Evolutionary conservation across 2,797 vertebrate genomes (phyloP).

Genomic region (Xenentodon cancila): DNA sequence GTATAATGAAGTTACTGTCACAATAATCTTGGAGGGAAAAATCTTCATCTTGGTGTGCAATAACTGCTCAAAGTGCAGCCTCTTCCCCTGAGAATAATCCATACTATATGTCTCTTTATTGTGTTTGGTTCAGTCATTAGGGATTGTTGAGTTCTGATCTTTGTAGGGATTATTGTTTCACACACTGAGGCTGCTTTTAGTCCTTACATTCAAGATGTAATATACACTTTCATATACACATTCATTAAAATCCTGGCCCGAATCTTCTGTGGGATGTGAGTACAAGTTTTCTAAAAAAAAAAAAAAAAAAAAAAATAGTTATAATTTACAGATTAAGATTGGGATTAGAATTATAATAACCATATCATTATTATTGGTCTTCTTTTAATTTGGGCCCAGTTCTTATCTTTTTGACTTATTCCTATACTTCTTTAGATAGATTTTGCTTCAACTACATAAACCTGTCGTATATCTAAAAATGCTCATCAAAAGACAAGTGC

Average conservation of each 20-base stretch:
- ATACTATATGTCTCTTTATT: slow-evolving; percentile 43
- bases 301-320: too few relatives aligned
- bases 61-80: slow-evolving; percentile 43
- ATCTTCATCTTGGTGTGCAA: slow-evolving; percentile 41
- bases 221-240: too few relatives aligned
- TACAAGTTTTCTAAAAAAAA: background rate
- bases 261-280: slow-evolving; percentile 47
- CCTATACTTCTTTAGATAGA: too few relatives aligned
- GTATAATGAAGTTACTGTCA: slow-evolving; percentile 60
- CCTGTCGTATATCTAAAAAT: too few relatives aligned
- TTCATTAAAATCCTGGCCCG: slow-evolving; percentile 57
- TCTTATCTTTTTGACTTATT: too few relatives aligned
- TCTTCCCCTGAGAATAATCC: slow-evolving; percentile 41
- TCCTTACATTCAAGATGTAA: slow-evolving; percentile 58
- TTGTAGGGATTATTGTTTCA: slow-evolving; percentile 71
- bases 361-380: too few relatives aligned
- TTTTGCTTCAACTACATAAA: too few relatives aligned
- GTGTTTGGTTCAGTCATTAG: slow-evolving; percentile 48
- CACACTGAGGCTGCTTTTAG: slow-evolving; percentile 56
- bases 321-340: too few relatives aligned
- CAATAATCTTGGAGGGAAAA: slow-evolving; percentile 56
- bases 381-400: too few relatives aligned
- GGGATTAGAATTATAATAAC: too few relatives aligned
- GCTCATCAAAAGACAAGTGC: too few relatives aligned
- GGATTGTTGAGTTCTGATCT: slow-evolving; percentile 53